Conservation (phyloP, 2,888 invertebrate species). For the Drosophila subquinaria region DNA sequence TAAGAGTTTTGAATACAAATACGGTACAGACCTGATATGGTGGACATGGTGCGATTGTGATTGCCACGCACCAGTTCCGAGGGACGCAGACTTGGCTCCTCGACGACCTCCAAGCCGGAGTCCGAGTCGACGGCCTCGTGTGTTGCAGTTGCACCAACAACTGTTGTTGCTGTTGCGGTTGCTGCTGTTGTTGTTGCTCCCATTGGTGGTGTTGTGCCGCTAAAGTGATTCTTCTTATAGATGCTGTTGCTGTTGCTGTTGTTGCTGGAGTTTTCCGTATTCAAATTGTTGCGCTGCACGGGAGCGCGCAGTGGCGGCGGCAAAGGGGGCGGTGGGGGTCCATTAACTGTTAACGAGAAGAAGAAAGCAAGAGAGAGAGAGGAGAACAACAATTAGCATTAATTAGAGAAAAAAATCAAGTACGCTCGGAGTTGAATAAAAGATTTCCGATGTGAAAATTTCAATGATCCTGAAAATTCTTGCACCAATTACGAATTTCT, state of each 20-base stretch:
- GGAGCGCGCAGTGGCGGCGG: constrained; percentile 87
- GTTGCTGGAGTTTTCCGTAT: constrained; percentile 49
- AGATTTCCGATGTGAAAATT: too few relatives aligned
- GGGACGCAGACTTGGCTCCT: constrained; percentile 89
- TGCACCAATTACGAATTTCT: too few relatives aligned
- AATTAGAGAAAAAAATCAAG: too few relatives aligned
- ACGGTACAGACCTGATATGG: constrained; percentile 86
- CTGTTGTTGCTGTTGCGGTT: neutral
- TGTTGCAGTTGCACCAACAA: constrained; percentile 3
- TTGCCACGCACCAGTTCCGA: constrained; percentile 88
- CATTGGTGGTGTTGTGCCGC: constrained; percentile 4
- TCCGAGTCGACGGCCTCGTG: constrained; percentile 83
- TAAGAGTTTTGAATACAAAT: neutral
- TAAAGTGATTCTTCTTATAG: constrained; percentile 60
- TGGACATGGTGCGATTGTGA: constrained; percentile 87
- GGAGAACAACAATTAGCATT: neutral
- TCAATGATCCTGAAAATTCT: too few relatives aligned
- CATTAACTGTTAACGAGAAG: constrained; percentile 68
- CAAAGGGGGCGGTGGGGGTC: constrained; percentile 91
- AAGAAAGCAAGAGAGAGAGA: neutral
- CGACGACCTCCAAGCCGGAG: constrained; percentile 87
- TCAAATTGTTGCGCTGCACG: constrained; percentile 62
- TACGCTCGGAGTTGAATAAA: too few relatives aligned
- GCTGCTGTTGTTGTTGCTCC: neutral
- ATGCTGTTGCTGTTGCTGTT: constrained; percentile 48